Evolutionary conservation across 2,113 vertebrate genomes (phyloP).

Genomic region (Orycteropus afer): DNA sequence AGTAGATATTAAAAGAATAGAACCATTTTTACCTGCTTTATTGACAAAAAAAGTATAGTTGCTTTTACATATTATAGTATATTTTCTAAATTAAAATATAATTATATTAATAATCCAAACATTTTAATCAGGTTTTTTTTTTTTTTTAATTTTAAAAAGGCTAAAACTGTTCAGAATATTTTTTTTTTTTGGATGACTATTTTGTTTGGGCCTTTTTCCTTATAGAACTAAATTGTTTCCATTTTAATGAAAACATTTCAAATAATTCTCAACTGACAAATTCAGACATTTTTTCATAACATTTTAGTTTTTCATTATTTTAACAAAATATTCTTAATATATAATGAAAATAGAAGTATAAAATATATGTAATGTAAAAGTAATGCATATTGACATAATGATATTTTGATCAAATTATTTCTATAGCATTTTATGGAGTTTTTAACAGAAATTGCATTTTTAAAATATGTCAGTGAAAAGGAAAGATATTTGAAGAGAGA

Average conservation of each 20-base stretch:
- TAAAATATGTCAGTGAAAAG: background rate
- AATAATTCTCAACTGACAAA: background rate
- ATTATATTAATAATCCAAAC: background rate
- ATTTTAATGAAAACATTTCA: background rate
- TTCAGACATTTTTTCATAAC: background rate
- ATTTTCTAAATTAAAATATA: background rate
- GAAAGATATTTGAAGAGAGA: background rate
- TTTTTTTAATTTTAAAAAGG: background rate
- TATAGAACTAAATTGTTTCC: background rate
- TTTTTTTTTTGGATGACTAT: background rate
- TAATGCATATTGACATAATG: background rate
- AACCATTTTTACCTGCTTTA: background rate
- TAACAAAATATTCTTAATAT: background rate
- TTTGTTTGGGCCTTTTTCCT: background rate
- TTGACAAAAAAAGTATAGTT: background rate
- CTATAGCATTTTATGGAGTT: background rate
- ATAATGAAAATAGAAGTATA: background rate
- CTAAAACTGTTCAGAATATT: background rate
- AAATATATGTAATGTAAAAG: background rate
- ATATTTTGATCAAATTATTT: background rate
- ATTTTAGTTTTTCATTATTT: background rate
- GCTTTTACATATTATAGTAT: background rate
- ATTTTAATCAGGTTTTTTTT: background rate
- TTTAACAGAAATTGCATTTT: background rate
- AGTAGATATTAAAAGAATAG: background rate